Conservation (phyloP, 2,797 vertebrate genomes). For the Pogoniulus pusillus region DNA sequence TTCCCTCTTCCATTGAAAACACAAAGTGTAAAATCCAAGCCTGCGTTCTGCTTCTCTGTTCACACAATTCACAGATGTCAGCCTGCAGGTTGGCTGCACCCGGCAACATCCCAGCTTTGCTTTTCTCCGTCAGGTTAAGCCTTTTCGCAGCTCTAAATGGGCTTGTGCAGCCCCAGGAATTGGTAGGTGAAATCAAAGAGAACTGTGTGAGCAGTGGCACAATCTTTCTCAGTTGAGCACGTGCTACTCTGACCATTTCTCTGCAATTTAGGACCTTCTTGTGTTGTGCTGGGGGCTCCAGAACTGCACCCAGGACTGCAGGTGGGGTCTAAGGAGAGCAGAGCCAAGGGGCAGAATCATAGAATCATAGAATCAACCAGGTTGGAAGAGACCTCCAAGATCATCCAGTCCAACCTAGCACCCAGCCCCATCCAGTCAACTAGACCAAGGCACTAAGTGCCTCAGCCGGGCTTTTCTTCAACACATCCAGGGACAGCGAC, state of each 20-base stretch:
- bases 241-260: neutral
- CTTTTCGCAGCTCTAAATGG: conserved; percentile 49
- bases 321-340: too few species aligned
- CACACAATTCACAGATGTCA: conserved; percentile 70
- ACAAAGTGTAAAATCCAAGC: conserved; percentile 29
- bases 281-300: too few species aligned
- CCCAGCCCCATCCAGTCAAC: too few species aligned
- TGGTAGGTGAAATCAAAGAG: conserved; percentile 27
- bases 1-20: conserved; percentile 46
- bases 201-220: neutral
- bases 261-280: conserved; percentile 4
- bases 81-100: conserved; percentile 23
- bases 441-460: too few species aligned
- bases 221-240: conserved; percentile 1
- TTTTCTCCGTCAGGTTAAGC: conserved; percentile 32
- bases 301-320: too few species aligned
- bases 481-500: too few species aligned
- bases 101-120: conserved; percentile 60
- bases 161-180: conserved; percentile 22
- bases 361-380: too few species aligned
- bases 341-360: too few species aligned
- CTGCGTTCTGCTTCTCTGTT: conserved; percentile 41
- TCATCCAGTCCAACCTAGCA: too few species aligned
- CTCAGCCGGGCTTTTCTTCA: too few species aligned
- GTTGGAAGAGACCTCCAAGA: too few species aligned